These are phyloP conservation scores for Bombyx huttoni DNA, from an alignment of 2,888 invertebrate species.

Conservation along the genomic window DNA sequence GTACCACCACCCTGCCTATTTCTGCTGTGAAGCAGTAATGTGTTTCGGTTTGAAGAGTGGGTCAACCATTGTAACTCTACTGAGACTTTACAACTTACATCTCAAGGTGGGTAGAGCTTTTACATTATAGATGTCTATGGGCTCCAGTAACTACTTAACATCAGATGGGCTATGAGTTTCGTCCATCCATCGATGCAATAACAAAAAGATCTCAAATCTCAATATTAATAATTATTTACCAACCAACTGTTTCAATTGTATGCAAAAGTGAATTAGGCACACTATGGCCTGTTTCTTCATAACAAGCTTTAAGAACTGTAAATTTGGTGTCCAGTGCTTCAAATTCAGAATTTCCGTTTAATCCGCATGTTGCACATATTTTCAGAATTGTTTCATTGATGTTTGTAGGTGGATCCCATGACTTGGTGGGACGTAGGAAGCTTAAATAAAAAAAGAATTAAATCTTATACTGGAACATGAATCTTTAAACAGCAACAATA, in stretches of 20 bases:
- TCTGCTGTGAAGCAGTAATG: no score
- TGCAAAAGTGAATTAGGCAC: slow-evolving; percentile 89
- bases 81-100: no score
- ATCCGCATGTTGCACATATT: slow-evolving; percentile 73
- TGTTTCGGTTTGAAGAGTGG: no score
- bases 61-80: no score
- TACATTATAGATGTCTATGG: no score
- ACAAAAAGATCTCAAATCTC: neutral
- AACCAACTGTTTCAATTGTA: slow-evolving; percentile 80
- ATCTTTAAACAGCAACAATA: no score
- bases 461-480: neutral
- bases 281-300: slow-evolving; percentile 78
- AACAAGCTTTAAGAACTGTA: slow-evolving; percentile 78
- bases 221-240: slow-evolving; percentile 14
- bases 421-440: slow-evolving; percentile 81
- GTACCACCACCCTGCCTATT: no score
- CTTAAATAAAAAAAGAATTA: slow-evolving; percentile 50
- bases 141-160: no score
- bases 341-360: slow-evolving; percentile 52
- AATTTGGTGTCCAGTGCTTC: slow-evolving; percentile 74
- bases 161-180: no score
- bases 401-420: slow-evolving; percentile 81
- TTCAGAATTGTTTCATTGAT: slow-evolving; percentile 72
- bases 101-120: no score
- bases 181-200: no score